Conservation (phyloP, 2,888 invertebrate genomes). For the Tineola bisselliella region DNA sequence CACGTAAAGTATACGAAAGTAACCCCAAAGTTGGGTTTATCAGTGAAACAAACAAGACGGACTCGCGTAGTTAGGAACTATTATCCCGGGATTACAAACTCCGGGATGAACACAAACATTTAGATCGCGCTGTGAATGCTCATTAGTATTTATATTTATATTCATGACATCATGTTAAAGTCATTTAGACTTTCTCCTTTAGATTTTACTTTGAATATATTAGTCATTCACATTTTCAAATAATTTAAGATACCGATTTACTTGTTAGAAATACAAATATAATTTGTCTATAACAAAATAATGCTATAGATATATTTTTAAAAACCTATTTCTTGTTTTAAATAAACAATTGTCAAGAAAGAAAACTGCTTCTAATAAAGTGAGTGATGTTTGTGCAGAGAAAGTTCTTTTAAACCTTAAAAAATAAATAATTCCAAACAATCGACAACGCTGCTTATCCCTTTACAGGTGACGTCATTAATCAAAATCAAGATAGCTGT, state of each 20-base stretch:
- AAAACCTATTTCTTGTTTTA: neutral
- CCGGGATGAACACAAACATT: slow-evolving; percentile 36
- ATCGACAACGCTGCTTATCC: neutral
- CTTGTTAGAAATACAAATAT: no score
- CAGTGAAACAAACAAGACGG: slow-evolving; percentile 48
- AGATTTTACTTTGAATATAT: no score
- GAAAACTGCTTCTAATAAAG: no score
- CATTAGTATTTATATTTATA: neutral
- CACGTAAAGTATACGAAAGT: slow-evolving; percentile 40
- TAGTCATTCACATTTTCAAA: no score
- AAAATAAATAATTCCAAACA: neutral
- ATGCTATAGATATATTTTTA: no score
- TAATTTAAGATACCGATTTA: no score
- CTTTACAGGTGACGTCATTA: neutral
- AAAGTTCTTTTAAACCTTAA: no score
- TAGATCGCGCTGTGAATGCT: neutral
- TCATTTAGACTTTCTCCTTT: neutral
- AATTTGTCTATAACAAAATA: no score
- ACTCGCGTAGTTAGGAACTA: slow-evolving; percentile 47
- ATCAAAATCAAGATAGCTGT: slow-evolving; percentile 5
- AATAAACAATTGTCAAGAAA: no score
- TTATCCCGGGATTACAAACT: slow-evolving; percentile 50
- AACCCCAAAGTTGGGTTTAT: slow-evolving; percentile 40
- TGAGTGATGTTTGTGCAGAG: no score
- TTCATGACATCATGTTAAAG: neutral